Percentiles rank a stretch among this genome's conserved stretches.
phyloP scores from a whole-genome alignment of 1,140 invertebrate genomes.

The Grapholita molesta region DNA sequence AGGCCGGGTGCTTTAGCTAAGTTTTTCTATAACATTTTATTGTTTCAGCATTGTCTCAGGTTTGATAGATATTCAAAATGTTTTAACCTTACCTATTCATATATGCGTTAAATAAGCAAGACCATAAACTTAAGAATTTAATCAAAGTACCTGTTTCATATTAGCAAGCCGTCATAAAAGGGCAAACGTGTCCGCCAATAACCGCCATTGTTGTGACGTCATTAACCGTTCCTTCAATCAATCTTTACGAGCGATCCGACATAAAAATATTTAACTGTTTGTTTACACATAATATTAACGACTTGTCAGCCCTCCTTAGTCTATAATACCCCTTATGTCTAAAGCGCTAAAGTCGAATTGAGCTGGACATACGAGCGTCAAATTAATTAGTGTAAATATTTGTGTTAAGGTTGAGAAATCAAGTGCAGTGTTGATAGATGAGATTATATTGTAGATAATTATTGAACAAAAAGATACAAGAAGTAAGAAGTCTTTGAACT shows the following conservation, averaged over 20 bases:
- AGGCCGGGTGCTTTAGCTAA: no score
- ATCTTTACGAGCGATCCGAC: slow-evolving; percentile 68
- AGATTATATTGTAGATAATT: neutral
- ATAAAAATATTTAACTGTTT: slow-evolving; percentile 76
- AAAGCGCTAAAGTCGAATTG: slow-evolving; percentile 26
- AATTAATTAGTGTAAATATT: slow-evolving; percentile 56
- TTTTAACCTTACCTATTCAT: no score
- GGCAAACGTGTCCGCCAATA: slow-evolving; percentile 49
- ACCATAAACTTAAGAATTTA: neutral
- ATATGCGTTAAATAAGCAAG: neutral
- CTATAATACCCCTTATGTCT: slow-evolving; percentile 38
- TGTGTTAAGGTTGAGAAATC: slow-evolving; percentile 30
- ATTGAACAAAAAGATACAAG: no score
- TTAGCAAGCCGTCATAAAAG: slow-evolving; percentile 42
- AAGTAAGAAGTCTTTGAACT: no score
- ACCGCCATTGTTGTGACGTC: slow-evolving; percentile 46
- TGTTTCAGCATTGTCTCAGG: no score
- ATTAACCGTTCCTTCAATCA: slow-evolving; percentile 70
- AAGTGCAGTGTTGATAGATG: slow-evolving; percentile 13
- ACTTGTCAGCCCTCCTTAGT: slow-evolving; percentile 28
- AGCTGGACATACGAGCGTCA: slow-evolving; percentile 33
- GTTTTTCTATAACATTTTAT: no score
- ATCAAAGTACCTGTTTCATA: slow-evolving; percentile 42
- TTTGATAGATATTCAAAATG: no score
- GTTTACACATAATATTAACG: slow-evolving; percentile 72